These are phyloP conservation scores for Sebastes minor DNA, from an alignment of 2,797 vertebrate species.

Conservation along the genomic window DNA sequence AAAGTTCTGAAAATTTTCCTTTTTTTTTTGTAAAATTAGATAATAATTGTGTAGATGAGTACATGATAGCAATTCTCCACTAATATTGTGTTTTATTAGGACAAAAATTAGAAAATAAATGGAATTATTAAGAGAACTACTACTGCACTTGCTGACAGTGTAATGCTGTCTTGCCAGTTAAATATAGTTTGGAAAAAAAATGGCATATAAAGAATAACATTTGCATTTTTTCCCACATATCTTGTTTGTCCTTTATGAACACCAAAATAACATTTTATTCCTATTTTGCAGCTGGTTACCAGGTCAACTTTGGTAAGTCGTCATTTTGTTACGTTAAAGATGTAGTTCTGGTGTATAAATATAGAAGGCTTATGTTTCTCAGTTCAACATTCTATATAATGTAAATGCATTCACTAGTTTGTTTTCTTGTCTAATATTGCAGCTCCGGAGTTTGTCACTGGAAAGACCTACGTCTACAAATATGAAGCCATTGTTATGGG, in stretches of 20 bases:
- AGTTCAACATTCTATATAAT: background rate
- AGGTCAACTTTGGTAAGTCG: conserved; percentile 72
- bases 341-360: background rate
- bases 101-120: background rate
- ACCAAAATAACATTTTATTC: conserved; percentile 5
- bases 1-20: background rate
- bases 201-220: background rate
- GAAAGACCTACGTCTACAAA: conserved; percentile 80
- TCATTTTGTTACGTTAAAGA: background rate
- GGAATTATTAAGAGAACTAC: background rate
- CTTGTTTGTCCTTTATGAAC: background rate
- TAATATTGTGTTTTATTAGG: background rate
- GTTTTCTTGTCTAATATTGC: background rate
- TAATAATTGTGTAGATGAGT: background rate
- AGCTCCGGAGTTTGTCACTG: conserved; percentile 76
- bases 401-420: background rate
- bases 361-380: background rate
- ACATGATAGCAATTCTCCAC: background rate
- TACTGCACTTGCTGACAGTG: background rate
- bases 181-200: background rate
- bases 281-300: conserved; percentile 65
- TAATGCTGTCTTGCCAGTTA: background rate
- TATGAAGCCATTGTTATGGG: conserved; percentile 80
- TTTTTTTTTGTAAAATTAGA: background rate
- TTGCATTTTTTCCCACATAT: background rate